Percentiles rank a stretch among this genome's conserved stretches.
Conservation (phyloP, 2,113 vertebrate genomes). For the Brevimyrus niger region DNA sequence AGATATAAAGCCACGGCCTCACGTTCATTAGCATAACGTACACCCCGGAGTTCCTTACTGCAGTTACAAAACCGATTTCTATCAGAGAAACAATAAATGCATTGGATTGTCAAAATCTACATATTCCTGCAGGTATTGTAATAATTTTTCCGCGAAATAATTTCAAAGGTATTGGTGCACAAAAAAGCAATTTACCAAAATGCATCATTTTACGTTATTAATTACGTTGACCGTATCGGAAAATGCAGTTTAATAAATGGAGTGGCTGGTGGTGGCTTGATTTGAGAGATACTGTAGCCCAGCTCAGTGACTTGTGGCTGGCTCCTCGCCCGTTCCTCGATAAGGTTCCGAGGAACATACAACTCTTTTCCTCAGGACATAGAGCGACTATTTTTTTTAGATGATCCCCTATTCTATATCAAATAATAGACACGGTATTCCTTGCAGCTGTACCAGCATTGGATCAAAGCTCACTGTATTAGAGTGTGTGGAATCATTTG, state of each 20-base stretch:
- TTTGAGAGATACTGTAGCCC: neutral
- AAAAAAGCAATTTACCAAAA: neutral
- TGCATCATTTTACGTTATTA: neutral
- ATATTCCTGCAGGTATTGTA: neutral
- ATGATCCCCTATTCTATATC: neutral
- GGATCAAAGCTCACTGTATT: neutral
- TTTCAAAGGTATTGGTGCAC: neutral
- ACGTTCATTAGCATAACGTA: neutral
- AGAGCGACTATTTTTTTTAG: neutral
- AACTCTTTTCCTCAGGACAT: neutral
- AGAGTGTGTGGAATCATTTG: neutral
- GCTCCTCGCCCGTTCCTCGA: neutral
- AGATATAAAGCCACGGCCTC: neutral
- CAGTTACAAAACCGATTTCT: neutral
- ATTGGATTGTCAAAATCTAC: neutral
- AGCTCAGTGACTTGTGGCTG: neutral
- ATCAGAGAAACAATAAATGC: neutral
- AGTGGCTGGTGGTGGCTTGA: neutral
- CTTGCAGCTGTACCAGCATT: neutral
- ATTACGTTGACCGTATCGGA: neutral
- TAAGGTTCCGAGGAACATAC: neutral
- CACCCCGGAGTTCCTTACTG: neutral
- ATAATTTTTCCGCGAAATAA: neutral
- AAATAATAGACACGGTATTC: neutral
- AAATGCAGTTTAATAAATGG: neutral